Conservation (phyloP, 2,113 vertebrate species). For the Stomatorhinus ivindoensis region DNA sequence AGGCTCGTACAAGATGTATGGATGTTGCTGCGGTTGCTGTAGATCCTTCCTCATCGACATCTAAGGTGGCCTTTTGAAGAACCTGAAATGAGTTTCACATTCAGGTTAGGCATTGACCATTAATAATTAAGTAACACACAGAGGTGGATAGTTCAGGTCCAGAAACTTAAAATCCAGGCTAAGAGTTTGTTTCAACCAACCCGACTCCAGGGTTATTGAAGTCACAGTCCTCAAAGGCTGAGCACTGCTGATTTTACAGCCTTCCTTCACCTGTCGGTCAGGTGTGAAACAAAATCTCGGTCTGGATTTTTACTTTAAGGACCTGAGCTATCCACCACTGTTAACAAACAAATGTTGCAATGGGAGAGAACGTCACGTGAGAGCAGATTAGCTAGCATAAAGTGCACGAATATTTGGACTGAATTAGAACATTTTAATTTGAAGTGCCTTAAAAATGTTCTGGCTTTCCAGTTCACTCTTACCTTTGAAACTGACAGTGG, state of each 20-base stretch:
- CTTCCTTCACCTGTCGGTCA: no score
- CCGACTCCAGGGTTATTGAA: not conserved
- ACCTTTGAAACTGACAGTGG: constrained; percentile 62
- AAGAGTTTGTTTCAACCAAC: not conserved
- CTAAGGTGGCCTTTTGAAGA: constrained; percentile 56
- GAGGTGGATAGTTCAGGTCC: not conserved
- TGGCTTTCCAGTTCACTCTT: constrained; percentile 13
- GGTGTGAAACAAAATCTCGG: not conserved
- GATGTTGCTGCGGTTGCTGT: constrained; percentile 52
- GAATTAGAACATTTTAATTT: not conserved
- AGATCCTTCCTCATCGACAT: constrained; percentile 59
- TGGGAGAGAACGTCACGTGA: not conserved
- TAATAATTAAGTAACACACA: not conserved
- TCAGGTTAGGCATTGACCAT: not conserved
- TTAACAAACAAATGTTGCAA: not conserved
- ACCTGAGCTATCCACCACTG: not conserved
- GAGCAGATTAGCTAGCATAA: not conserved
- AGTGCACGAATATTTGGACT: not conserved
- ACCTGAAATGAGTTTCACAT: constrained; percentile 37
- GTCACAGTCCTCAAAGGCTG: no score
- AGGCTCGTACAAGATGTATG: constrained; percentile 28
- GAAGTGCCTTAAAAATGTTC: not conserved
- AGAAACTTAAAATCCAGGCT: not conserved
- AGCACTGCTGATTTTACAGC: no score
- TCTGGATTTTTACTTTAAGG: not conserved